Base-by-base conservation (phyloP, 2,888 invertebrate genomes). In the Andrena camellia region DNA sequence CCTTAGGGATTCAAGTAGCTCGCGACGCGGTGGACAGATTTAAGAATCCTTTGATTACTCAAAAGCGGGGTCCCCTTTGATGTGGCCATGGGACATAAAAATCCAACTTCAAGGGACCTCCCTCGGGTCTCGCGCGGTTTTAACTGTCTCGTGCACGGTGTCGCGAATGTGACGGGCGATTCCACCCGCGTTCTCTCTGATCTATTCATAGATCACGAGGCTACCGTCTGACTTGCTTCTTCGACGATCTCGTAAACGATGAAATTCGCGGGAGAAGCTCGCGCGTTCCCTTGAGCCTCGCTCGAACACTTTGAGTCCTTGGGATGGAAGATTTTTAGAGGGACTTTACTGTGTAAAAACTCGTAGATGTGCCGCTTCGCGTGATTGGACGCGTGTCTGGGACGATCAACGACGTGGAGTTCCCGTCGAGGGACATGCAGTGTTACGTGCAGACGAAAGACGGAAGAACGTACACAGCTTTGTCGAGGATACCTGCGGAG, bases 351-450 rank as follows among this genome's bases (percentile, higher is more conserved):
- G 1, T 57, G 17, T 29, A 23, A 54, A 63, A 42, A n/a, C 42
- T 62, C 26, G 7, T 93, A 97, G 98, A 97, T 90, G 95, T 96
- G 3, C 98, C 99, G 0, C 95, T 99, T 66, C 95, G 99, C 90
- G 97, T 99, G 13, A 97, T 97, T 81, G 99, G 99, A 10, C 97
- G 97, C 92, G 95, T 99, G n/a, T 96, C 96, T 78, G 98, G 99
- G 8, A 95, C 95, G 72, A 94, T 99, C 33, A 99, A 99, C 93
- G 97, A 97, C 13, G 94, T 97, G 59, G 94, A 95, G 13, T 95
- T 99, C 2, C 95, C 96, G 42, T 96, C 97, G 79, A 95, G 97
- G 35, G 97, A 98, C 92, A 95, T 99, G 81, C 99, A 99, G 94
- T 97, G 98, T 0, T 99, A 99, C 94, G 97, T 99, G 1, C 97